Evolutionary conservation across 2,797 vertebrate genomes (phyloP).

Genomic region (Brachyalestes nurse): DNA sequence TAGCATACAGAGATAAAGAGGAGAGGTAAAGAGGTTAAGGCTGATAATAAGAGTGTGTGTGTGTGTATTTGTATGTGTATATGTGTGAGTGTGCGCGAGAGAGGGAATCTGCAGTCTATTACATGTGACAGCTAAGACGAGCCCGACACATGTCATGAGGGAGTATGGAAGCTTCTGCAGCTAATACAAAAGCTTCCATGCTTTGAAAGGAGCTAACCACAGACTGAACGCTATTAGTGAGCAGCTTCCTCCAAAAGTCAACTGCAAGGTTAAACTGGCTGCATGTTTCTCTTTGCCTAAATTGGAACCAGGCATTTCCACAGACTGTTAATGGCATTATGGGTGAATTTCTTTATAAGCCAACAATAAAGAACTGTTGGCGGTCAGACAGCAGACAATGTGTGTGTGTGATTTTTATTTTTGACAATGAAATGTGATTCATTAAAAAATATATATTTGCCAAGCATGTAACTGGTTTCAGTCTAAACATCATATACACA

Average conservation of each 20-base stretch:
- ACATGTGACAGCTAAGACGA: conserved; percentile 71
- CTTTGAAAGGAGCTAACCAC: conserved; percentile 75
- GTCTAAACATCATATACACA: too few relatives aligned
- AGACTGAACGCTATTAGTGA: conserved; percentile 76
- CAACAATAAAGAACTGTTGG: conserved; percentile 62
- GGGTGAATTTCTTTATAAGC: conserved; percentile 56
- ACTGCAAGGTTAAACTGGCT: conserved; percentile 63
- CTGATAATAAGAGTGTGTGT: not conserved
- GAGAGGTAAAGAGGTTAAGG: not conserved
- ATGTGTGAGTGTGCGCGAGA: not conserved
- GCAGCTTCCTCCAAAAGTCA: conserved; percentile 69
- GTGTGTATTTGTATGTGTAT: too few relatives aligned
- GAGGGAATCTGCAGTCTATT: conserved; percentile 55
- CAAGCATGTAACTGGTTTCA: not conserved
- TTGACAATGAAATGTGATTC: not conserved
- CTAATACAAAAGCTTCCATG: conserved; percentile 68
- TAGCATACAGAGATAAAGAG: not conserved
- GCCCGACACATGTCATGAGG: conserved; percentile 76
- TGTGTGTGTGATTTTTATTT: not conserved
- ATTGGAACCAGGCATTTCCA: conserved; percentile 58
- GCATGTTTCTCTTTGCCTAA: conserved; percentile 50
- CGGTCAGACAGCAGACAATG: conserved; percentile 61
- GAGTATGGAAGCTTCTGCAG: conserved; percentile 74
- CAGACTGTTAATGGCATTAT: conserved; percentile 55
- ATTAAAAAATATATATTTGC: not conserved